phyloP scores from a whole-genome alignment of 2,113 vertebrate genomes.

The Heterotis niloticus region DNA sequence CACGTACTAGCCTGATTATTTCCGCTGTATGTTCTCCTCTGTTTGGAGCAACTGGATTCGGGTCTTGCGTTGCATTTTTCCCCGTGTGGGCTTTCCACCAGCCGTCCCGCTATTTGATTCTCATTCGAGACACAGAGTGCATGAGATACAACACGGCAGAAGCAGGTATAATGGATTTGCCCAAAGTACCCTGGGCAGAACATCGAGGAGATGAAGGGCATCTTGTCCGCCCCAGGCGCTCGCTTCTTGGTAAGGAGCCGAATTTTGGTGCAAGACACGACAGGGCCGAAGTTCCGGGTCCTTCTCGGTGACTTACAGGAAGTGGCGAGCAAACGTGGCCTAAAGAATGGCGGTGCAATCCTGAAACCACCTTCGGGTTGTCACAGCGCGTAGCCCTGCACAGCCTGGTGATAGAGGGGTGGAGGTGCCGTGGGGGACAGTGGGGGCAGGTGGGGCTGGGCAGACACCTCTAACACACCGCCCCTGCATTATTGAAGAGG shows the following conservation, averaged over 20 bases:
- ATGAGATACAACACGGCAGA: conserved; percentile 8
- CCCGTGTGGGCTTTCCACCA: conserved; percentile 14
- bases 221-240: not conserved
- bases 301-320: no score
- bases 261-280: conserved; percentile 25
- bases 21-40: not conserved
- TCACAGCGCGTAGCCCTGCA: not conserved
- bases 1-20: not conserved
- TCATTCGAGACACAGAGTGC: conserved; percentile 14
- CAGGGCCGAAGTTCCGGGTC: conserved; percentile 17
- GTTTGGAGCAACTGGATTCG: conserved; percentile 45
- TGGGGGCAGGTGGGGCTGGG: conserved; percentile 11
- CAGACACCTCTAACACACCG: not conserved
- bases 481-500: conserved; percentile 25
- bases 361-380: not conserved
- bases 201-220: not conserved
- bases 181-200: not conserved
- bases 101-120: conserved; percentile 29
- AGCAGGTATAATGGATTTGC: not conserved
- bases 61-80: conserved; percentile 42
- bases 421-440: conserved; percentile 31
- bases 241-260: not conserved
- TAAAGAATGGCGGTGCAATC: not conserved
- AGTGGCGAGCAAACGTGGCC: no score
- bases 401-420: conserved; percentile 26